A percentile compares a stretch with the other conserved stretches of the same genome.
phyloP scores from a whole-genome alignment of 2,113 vertebrate genomes.

The Crocuta crocuta region DNA sequence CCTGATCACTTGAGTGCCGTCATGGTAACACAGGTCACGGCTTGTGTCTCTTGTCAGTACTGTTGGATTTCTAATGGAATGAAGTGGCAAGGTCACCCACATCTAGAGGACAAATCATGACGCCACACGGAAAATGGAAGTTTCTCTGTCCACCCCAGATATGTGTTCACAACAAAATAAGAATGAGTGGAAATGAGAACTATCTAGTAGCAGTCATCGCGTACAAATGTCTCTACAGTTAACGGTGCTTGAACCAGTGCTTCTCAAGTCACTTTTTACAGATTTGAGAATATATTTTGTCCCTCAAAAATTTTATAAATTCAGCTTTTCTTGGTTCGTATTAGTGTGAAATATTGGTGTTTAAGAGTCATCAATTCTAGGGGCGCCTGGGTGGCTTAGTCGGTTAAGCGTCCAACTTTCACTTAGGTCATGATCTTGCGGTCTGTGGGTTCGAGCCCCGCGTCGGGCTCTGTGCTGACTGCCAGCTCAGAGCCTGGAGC shows the following conservation, averaged over 20 bases:
- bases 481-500: too few species aligned
- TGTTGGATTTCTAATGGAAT: neutral
- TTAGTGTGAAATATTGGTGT: neutral
- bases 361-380: neutral
- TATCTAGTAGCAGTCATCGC: neutral
- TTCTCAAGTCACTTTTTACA: neutral
- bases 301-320: conserved; percentile 2
- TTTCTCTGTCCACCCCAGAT: neutral
- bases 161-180: neutral
- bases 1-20: neutral
- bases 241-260: neutral
- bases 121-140: neutral
- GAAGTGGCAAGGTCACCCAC: neutral
- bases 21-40: neutral
- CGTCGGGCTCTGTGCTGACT: too few species aligned
- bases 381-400: too few species aligned
- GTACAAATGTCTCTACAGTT: neutral
- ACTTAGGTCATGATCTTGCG: too few species aligned
- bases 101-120: neutral
- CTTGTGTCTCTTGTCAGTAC: too few species aligned
- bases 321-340: neutral
- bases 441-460: too few species aligned
- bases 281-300: neutral
- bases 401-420: too few species aligned
- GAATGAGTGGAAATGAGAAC: neutral